phyloP scores from a whole-genome alignment of 2,888 invertebrate genomes.

The Leucophenga montana region DNA sequence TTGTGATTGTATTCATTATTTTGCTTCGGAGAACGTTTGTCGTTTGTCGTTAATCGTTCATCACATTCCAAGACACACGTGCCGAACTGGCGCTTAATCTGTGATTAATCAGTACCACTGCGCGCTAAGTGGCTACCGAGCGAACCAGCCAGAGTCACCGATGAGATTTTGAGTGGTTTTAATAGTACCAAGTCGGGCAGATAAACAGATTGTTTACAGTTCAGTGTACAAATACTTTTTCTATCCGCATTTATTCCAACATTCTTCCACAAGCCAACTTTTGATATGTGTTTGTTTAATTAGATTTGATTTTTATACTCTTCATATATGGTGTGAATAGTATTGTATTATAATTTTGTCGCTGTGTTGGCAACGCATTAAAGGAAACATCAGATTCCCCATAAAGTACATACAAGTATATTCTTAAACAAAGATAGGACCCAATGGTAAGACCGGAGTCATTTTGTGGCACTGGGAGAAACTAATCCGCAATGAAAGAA shows the following conservation, averaged over 20 bases:
- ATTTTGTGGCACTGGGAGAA: too few species aligned
- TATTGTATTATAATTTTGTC: background rate
- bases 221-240: too few species aligned
- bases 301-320: background rate
- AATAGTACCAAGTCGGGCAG: background rate
- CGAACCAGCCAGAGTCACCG: background rate
- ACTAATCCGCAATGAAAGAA: too few species aligned
- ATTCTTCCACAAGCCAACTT: background rate
- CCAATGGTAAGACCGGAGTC: too few species aligned
- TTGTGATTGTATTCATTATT: constrained; percentile 4
- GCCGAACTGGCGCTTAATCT: constrained; percentile 60
- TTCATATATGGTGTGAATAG: too few species aligned
- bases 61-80: constrained; percentile 43
- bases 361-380: too few species aligned
- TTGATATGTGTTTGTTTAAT: background rate
- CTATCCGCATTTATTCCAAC: too few species aligned
- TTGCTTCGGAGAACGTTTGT: constrained; percentile 6
- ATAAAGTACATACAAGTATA: too few species aligned
- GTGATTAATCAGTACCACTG: constrained; percentile 59
- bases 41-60: constrained; percentile 36
- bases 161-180: background rate
- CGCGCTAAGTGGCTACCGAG: constrained; percentile 13
- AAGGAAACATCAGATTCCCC: too few species aligned
- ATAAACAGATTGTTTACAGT: background rate
- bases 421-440: too few species aligned